Percentiles rank a stretch among this genome's conserved stretches.
Evolutionary conservation across 2,113 vertebrate species (phyloP).

Genomic region (Chionodraco myersi): DNA sequence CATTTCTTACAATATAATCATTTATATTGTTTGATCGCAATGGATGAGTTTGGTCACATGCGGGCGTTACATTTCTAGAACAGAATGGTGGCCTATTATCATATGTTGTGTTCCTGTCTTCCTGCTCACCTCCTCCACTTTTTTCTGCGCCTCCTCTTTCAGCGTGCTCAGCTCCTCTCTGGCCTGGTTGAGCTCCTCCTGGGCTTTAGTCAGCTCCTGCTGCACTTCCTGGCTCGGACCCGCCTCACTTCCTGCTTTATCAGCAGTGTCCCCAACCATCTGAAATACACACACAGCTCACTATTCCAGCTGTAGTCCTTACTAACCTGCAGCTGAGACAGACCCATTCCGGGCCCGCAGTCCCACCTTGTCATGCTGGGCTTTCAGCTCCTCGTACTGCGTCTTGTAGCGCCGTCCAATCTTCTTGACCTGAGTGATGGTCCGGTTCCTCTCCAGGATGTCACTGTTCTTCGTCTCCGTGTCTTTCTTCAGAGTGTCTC

Average conservation of each 20-base stretch:
- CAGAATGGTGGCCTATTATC: not conserved
- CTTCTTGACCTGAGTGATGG: conserved; percentile 98
- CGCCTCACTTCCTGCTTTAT: conserved; percentile 74
- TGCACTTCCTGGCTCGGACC: conserved; percentile 49
- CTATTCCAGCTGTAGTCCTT: not conserved
- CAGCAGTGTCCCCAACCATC: conserved; percentile 86
- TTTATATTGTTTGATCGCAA: too few species aligned
- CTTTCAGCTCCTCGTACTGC: conserved; percentile 97
- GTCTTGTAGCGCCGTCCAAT: conserved; percentile 97
- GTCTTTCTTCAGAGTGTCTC: conserved; percentile 89
- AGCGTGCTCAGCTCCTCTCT: conserved; percentile 62
- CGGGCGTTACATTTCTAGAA: too few species aligned
- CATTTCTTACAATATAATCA: too few species aligned
- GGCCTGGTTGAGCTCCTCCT: conserved; percentile 67
- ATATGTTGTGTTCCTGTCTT: not conserved
- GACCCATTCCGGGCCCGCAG: not conserved
- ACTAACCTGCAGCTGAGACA: not conserved
- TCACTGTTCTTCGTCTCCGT: conserved; percentile 88
- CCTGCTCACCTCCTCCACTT: conserved; percentile 65
- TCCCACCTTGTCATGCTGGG: conserved; percentile 91
- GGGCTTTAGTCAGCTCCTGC: conserved; percentile 64
- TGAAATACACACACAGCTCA: conserved; percentile 55
- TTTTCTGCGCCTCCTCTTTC: conserved; percentile 65
- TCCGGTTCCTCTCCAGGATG: conserved; percentile 94
- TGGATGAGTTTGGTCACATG: too few species aligned